Base-by-base conservation (phyloP, 2,888 invertebrate species). In the Drosophila affinis region DNA sequence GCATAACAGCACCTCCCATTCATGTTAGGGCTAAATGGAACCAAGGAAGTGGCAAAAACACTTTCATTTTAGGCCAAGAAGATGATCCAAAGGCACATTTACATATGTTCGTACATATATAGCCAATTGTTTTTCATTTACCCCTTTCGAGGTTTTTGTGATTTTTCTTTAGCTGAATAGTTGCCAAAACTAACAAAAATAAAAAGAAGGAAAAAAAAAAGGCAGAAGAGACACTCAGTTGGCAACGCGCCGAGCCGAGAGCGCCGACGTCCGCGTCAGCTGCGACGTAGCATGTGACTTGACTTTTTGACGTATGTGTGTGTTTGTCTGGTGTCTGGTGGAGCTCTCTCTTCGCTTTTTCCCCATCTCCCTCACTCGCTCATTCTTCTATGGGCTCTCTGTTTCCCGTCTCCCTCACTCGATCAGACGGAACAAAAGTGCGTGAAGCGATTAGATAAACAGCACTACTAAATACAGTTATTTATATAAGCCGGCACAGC, bases 41-140 rank as follows among this genome's bases (percentile, higher is more conserved):
- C 7, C 39, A 39, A 70, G 55, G 32, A 44, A 52, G 47, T 56
- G 62, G 12, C 34, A 45, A 52, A 32, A 53, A 54, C 59, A 54
- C 60, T 55, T 64, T 54, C 27, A 39, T 61, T 59, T 84, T 78
- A 62, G 60, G 48, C 44, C 29, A 68, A 67, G 29, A 39, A 21
- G 51, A 62, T 48, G 24, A 27, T 57, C 54, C 53, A 65, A 62
- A 64, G 65, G 52, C 21, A 51, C 10, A 59, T 59, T 45, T 6
- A 27, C 45, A 61, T 44, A 21, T 48, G 18, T 32, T 56, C 48
- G 10, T 27, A 21, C 61, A 61, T 59, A 55, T 52, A 70, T 62
- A 61, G 56, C 45, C 67, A 79, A 77, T 84, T 77, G 89, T 87
- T 85, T 84, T 88, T 88, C 86, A 89, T 84, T 88, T 83, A 79